These are phyloP conservation scores for Brienomyrus longianalis DNA, from an alignment of 2,113 vertebrate genomes.

Conservation along the genomic window DNA sequence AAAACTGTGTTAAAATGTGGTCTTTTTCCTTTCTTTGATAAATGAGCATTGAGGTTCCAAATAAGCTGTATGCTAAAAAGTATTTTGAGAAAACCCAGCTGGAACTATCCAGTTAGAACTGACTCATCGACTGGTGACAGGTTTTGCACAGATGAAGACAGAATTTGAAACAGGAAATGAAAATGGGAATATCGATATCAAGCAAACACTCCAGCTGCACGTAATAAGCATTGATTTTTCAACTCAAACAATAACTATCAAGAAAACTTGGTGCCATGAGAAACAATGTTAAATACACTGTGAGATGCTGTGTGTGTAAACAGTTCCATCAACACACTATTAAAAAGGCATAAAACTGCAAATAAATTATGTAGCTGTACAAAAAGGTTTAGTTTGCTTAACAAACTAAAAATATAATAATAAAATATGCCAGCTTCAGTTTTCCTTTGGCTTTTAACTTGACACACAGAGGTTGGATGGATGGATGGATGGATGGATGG, in stretches of 20 bases:
- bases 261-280: not conserved
- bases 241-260: not conserved
- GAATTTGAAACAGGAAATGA: not conserved
- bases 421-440: not conserved
- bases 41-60: not conserved
- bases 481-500: not conserved
- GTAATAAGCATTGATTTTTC: not conserved
- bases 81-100: not conserved
- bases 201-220: too few relatives aligned
- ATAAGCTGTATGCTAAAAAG: not conserved
- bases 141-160: not conserved
- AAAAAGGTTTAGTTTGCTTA: too few relatives aligned
- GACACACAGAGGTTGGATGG: not conserved
- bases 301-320: not conserved
- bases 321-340: not conserved
- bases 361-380: not conserved
- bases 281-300: not conserved
- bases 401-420: not conserved
- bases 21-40: not conserved
- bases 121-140: not conserved
- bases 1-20: not conserved
- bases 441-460: not conserved
- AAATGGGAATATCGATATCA: too few relatives aligned
- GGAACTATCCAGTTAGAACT: not conserved
- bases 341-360: not conserved